Evolutionary conservation across 1,140 invertebrate species (phyloP), one percentile per base, ranked within the genome.

Genomic region (Dysdera silvatica): DNA sequence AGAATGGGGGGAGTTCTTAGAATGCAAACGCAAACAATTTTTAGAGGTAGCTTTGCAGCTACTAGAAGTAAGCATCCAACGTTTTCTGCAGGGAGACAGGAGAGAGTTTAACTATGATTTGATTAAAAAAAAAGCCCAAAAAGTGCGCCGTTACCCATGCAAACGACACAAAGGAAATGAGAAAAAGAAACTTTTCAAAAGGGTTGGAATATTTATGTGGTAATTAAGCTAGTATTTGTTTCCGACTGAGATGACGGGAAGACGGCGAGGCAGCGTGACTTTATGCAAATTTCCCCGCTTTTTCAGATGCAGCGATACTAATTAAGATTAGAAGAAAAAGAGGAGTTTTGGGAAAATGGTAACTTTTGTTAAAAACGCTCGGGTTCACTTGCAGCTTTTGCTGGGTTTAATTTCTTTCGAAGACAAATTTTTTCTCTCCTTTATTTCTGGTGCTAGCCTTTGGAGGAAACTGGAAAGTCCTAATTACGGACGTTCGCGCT

Each of bases 171-270:
- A n/a, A n/a, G n/a, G n/a, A n/a, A n/a, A n/a, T n/a, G n/a, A n/a
- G n/a, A n/a, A n/a, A n/a, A n/a, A 37, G 51, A 43, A 61, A 54
- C 54, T 61, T 61, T 61, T 52, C 54, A 54, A 41, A 40, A 61
- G 45, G 53, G 59, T 61, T 61, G 40, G 37, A 61, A 61, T 61
- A 61, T 61, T 61, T 61, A 61, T 61, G 59, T 35, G 33, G 59
- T 61, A 61, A 61, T 61, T 61, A n/a, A 61, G 59, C 37, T 40
- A 54, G 35, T 52, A 61, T 61, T 61, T 61, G 59, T 61, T 61
- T 54, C 35, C 48, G 31, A 51, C n/a, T 35, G 55, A 37, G 43
- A n/a, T n/a, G n/a, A n/a, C n/a, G n/a, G n/a, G n/a, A n/a, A n/a
- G n/a, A n/a, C 45, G 18, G 33, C 5, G 37, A 14, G 18, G 37